Evolutionary conservation across 2,113 vertebrate genomes (phyloP).

Genomic region (Lepus americanus): DNA sequence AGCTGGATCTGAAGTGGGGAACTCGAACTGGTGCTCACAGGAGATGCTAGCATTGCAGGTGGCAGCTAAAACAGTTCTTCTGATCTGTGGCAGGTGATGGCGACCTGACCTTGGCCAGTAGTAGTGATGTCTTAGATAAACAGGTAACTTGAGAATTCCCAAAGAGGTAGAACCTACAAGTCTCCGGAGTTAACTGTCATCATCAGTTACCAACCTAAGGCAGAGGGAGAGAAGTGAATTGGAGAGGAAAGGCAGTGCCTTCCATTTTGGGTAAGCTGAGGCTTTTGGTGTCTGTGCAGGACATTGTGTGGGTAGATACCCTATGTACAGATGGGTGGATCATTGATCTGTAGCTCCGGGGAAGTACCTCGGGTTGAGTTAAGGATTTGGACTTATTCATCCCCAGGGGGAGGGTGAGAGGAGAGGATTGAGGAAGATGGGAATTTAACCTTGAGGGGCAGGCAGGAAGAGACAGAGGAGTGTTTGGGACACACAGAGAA

Average conservation of each 20-base stretch:
- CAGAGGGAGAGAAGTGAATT: neutral
- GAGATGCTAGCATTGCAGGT: no score
- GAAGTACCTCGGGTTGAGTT: neutral
- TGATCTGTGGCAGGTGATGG: neutral
- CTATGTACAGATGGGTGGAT: neutral
- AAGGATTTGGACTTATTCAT: conserved; percentile 8
- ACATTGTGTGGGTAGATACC: neutral
- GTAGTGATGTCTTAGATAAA: neutral
- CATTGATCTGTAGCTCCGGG: neutral
- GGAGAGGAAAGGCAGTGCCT: neutral
- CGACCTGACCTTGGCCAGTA: neutral
- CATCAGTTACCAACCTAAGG: neutral
- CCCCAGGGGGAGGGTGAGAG: neutral
- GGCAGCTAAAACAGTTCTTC: neutral
- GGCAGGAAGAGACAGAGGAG: neutral
- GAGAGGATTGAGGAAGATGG: neutral
- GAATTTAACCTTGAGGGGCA: neutral
- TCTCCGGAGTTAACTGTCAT: neutral
- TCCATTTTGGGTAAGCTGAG: neutral
- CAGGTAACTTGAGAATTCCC: neutral
- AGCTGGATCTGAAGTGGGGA: no score
- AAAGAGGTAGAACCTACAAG: neutral
- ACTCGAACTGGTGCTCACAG: no score
- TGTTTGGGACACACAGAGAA: neutral
- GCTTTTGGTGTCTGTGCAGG: neutral